Conservation (phyloP, 1,140 invertebrate species). For the Bombus confusus region DNA sequence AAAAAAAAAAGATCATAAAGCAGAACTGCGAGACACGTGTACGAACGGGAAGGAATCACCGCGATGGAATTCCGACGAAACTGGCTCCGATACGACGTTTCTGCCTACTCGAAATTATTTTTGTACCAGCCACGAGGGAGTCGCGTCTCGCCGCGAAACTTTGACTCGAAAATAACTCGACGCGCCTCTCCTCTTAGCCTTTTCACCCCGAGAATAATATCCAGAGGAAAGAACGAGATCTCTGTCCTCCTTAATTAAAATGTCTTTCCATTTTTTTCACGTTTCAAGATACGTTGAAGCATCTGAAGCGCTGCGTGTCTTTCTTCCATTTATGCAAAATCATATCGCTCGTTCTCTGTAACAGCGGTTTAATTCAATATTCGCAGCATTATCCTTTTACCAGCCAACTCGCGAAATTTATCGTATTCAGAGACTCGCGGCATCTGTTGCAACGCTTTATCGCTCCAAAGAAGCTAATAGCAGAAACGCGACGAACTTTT, state of each 20-base stretch:
- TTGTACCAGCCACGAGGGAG: conserved; percentile 54
- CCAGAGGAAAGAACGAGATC: background rate
- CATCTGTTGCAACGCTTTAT: too few species aligned
- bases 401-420: too few species aligned
- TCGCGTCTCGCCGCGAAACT: conserved; percentile 40
- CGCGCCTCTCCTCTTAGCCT: background rate
- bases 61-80: conserved; percentile 65
- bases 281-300: background rate
- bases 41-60: conserved; percentile 39
- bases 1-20: too few species aligned
- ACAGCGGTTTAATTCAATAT: too few species aligned
- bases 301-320: too few species aligned
- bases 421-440: too few species aligned
- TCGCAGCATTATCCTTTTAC: too few species aligned
- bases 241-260: background rate
- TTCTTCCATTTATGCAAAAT: too few species aligned
- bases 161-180: conserved; percentile 48
- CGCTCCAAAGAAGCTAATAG: too few species aligned
- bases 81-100: conserved; percentile 52
- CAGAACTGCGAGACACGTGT: conserved; percentile 24
- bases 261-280: background rate
- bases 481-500: background rate
- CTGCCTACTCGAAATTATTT: conserved; percentile 64
- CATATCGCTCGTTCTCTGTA: too few species aligned
- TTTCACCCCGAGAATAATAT: conserved; percentile 4